A percentile compares a stretch with the other conserved stretches of the same genome.
phyloP scores from a whole-genome alignment of 2,113 vertebrate species.

The Lepus timidus region DNA sequence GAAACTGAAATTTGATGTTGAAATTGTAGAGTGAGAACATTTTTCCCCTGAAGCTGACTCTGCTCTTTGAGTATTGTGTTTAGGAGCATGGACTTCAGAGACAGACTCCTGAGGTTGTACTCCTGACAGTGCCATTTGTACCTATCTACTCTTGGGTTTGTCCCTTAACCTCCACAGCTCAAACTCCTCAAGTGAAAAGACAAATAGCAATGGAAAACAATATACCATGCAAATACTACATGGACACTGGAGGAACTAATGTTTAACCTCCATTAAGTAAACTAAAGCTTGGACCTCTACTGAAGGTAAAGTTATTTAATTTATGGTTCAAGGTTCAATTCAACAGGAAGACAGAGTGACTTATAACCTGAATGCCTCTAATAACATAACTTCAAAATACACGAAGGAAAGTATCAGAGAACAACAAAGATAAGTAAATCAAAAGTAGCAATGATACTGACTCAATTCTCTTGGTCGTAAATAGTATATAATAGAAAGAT shows the following conservation, averaged over 20 bases:
- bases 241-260: neutral
- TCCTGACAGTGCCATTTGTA: neutral
- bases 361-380: neutral
- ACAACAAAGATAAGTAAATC: neutral
- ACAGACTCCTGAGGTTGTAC: neutral
- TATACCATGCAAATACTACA: neutral
- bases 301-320: neutral
- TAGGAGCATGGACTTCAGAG: neutral
- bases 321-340: neutral
- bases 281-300: neutral
- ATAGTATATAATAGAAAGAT: neutral
- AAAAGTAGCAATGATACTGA: neutral
- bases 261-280: neutral
- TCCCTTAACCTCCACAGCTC: neutral
- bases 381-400: neutral
- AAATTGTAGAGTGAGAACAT: neutral
- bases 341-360: neutral
- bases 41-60: neutral
- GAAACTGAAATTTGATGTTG: constrained; percentile 2
- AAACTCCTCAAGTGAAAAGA: neutral
- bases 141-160: neutral
- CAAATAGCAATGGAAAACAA: neutral
- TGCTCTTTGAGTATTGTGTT: neutral
- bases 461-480: neutral
- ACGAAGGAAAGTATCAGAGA: neutral